phyloP scores from a whole-genome alignment of 2,113 vertebrate species.

The Oenanthe oenanthe region DNA sequence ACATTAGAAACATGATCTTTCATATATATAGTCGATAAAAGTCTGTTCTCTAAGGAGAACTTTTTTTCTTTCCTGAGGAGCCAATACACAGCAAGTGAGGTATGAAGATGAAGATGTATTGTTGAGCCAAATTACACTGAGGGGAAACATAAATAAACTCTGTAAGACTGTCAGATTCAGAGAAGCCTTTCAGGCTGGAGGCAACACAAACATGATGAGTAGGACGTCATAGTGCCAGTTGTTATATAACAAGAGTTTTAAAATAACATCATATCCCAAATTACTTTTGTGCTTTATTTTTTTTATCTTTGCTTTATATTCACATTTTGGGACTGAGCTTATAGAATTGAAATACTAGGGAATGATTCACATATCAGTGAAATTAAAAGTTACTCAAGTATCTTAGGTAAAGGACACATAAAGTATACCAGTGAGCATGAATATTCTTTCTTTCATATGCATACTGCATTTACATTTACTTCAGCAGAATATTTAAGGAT shows the following conservation, averaged over 20 bases:
- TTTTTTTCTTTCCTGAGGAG: background rate
- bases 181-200: background rate
- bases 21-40: background rate
- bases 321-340: background rate
- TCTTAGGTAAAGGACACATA: background rate
- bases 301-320: background rate
- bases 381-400: background rate
- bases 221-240: background rate
- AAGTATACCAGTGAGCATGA: background rate
- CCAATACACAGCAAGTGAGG: background rate
- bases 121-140: background rate
- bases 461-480: background rate
- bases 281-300: background rate
- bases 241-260: background rate
- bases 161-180: background rate
- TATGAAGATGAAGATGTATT: conserved; percentile 19
- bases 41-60: background rate
- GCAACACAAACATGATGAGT: background rate
- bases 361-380: background rate
- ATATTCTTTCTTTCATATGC: background rate
- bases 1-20: background rate
- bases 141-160: conserved; percentile 35
- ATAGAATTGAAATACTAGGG: background rate
- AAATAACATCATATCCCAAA: background rate
- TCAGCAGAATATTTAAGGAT: background rate